phyloP scores from a whole-genome alignment of 2,888 invertebrate genomes.

The Timema podura region DNA sequence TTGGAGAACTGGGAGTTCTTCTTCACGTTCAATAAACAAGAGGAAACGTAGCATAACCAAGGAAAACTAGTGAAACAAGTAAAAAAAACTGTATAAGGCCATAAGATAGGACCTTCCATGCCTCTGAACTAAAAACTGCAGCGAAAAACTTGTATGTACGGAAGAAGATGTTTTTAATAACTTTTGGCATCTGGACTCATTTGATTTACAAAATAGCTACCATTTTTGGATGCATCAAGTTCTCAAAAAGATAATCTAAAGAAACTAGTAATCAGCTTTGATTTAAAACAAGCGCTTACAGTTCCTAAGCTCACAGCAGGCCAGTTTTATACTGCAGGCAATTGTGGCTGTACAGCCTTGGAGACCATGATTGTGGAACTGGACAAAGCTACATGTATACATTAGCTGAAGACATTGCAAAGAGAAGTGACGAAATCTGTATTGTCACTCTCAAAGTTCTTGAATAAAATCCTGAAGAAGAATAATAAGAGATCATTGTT shows the following conservation, averaged over 20 bases:
- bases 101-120: slow-evolving; percentile 1
- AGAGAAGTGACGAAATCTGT: not conserved
- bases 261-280: slow-evolving; percentile 1
- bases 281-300: not conserved
- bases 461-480: not conserved
- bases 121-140: not conserved
- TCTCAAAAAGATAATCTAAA: slow-evolving; percentile 5
- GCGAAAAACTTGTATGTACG: not conserved
- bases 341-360: not conserved
- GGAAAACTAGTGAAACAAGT: slow-evolving; percentile 1
- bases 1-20: not conserved
- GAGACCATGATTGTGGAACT: not conserved
- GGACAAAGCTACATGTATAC: not conserved
- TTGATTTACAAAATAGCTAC: slow-evolving; percentile 6
- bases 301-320: not conserved
- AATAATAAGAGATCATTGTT: not conserved
- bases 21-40: slow-evolving; percentile 4
- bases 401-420: not conserved
- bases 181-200: not conserved
- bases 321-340: not conserved
- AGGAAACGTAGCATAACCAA: not conserved
- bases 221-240: not conserved
- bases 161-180: not conserved
- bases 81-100: not conserved
- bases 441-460: not conserved